Conservation (phyloP, 2,888 invertebrate species). For the Acrobasis consociella region DNA sequence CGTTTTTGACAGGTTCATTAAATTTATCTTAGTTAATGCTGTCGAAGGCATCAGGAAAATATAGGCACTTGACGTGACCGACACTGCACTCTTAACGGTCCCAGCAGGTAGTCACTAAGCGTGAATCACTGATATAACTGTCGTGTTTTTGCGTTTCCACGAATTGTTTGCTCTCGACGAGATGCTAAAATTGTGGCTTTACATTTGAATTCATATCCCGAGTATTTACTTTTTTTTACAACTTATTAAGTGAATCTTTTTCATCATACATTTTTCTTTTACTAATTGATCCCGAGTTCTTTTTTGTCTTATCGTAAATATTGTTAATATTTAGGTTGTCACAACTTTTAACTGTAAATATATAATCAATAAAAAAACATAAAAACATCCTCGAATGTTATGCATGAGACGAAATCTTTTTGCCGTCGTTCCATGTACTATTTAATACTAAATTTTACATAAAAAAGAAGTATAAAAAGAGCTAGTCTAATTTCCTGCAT, state of each 20-base stretch:
- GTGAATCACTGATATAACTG: conserved; percentile 78
- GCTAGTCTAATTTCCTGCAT: neutral
- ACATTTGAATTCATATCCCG: conserved; percentile 35
- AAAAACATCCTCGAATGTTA: too few relatives aligned
- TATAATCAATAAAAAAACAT: too few relatives aligned
- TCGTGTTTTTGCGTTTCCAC: conserved; percentile 66
- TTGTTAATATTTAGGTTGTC: too few relatives aligned
- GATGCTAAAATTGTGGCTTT: conserved; percentile 57
- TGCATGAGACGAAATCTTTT: too few relatives aligned
- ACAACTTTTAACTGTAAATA: too few relatives aligned
- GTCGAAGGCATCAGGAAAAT: neutral
- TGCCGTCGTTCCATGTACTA: too few relatives aligned
- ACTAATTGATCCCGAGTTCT: too few relatives aligned
- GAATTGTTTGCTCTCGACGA: conserved; percentile 64
- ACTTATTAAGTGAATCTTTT: neutral
- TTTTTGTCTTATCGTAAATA: too few relatives aligned
- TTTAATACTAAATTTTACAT: neutral
- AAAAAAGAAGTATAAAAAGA: neutral
- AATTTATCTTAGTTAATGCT: neutral
- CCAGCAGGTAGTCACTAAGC: conserved; percentile 53
- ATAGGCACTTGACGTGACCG: conserved; percentile 27
- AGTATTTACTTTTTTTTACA: conserved; percentile 26
- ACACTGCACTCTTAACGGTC: conserved; percentile 66
- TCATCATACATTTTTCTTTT: too few relatives aligned
- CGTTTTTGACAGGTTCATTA: neutral